Evolutionary conservation across 2,888 invertebrate genomes (phyloP).

Genomic region (Drosophila nigricruria): DNA sequence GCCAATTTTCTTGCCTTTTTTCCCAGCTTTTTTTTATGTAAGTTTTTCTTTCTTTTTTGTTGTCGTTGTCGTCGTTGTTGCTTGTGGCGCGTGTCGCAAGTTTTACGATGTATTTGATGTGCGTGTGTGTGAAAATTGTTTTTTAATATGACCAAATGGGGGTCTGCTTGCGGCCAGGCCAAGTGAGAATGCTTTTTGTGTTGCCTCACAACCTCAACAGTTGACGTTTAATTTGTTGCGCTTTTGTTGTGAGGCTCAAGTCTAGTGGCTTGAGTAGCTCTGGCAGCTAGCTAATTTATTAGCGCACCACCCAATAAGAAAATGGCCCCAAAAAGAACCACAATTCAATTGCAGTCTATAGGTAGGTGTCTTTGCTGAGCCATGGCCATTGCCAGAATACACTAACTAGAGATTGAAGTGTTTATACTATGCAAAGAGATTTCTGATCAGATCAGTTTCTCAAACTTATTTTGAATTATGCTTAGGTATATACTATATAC

Average conservation of each 20-base stretch:
- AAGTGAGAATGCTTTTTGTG: slow-evolving; percentile 43
- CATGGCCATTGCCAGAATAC: slow-evolving; percentile 9
- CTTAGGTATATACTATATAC: no score
- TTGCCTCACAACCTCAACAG: slow-evolving; percentile 15
- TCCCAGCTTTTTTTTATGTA: slow-evolving; percentile 4
- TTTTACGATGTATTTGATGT: slow-evolving; percentile 63
- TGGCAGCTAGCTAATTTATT: slow-evolving; percentile 58
- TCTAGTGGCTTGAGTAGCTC: slow-evolving; percentile 36
- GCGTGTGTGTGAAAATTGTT: slow-evolving; percentile 78
- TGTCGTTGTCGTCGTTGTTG: slow-evolving; percentile 17
- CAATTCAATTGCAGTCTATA: slow-evolving; percentile 32
- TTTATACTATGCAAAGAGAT: no score
- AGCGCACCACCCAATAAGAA: slow-evolving; percentile 42
- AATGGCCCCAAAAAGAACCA: slow-evolving; percentile 16
- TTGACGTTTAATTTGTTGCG: slow-evolving; percentile 78
- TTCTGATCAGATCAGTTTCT: no score
- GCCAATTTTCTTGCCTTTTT: slow-evolving; percentile 81
- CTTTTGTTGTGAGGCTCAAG: slow-evolving; percentile 49
- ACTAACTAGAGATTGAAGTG: neutral
- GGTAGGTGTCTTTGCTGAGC: slow-evolving; percentile 2
- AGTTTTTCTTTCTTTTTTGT: slow-evolving; percentile 16
- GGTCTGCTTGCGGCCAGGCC: slow-evolving; percentile 18
- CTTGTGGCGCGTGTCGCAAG: slow-evolving; percentile 62
- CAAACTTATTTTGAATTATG: no score
- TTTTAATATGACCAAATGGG: slow-evolving; percentile 79